Conservation (phyloP, 2,113 vertebrate species). For the Seriola dumerili region DNA sequence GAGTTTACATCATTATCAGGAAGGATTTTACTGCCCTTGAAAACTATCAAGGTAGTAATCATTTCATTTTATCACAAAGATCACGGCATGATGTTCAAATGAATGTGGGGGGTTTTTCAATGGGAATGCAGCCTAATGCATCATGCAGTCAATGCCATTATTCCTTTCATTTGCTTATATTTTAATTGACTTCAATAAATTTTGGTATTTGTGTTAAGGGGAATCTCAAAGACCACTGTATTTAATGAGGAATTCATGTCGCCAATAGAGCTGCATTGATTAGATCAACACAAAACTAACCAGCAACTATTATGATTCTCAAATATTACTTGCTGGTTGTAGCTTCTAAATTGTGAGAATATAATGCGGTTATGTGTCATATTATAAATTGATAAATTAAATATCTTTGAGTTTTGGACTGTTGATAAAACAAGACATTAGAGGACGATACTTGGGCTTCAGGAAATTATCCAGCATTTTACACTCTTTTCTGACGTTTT, state of each 20-base stretch:
- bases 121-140: neutral
- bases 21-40: neutral
- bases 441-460: no score
- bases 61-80: neutral
- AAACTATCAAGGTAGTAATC: neutral
- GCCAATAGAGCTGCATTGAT: neutral
- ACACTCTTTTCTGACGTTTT: neutral
- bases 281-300: neutral
- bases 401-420: neutral
- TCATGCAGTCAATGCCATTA: neutral
- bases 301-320: neutral
- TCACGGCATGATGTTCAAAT: neutral
- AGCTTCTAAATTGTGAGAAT: neutral
- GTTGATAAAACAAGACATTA: no score
- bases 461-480: neutral
- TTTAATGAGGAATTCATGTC: neutral
- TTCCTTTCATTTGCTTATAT: constrained; percentile 4
- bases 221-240: no score
- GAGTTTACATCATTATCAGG: neutral
- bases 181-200: neutral
- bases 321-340: no score
- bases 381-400: neutral
- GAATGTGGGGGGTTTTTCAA: neutral
- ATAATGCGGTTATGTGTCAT: neutral
- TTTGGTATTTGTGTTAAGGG: neutral